Conservation (phyloP, 2,113 vertebrate genomes). For the Melanerpes formicivorus region DNA sequence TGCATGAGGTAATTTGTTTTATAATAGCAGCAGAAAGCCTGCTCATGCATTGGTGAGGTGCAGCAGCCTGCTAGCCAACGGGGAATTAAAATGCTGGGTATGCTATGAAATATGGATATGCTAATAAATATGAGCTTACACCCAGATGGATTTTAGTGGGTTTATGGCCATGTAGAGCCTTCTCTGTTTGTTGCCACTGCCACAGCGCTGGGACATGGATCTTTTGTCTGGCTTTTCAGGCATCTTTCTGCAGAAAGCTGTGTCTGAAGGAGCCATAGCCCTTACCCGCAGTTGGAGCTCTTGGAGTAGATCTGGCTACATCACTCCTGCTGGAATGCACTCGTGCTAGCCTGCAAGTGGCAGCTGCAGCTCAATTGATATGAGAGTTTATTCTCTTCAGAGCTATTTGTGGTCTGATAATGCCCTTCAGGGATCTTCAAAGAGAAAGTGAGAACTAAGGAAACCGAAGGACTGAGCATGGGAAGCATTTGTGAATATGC, state of each 20-base stretch:
- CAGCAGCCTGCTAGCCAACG: constrained; percentile 12
- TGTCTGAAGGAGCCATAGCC: neutral
- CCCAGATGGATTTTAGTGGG: neutral
- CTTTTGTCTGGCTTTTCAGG: accelerated
- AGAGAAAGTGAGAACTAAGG: neutral
- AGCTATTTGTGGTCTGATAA: neutral
- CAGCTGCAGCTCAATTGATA: neutral
- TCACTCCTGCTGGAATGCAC: neutral
- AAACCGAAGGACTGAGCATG: neutral
- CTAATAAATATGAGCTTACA: neutral
- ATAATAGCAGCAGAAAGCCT: constrained; percentile 35
- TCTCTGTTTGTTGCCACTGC: neutral
- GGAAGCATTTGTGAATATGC: neutral
- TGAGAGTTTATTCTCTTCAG: accelerated
- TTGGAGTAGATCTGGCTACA: neutral
- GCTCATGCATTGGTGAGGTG: neutral
- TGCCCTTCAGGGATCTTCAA: neutral
- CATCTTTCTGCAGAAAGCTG: neutral
- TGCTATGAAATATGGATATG: constrained; percentile 1
- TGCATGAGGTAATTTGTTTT: constrained; percentile 55
- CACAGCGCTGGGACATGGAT: neutral
- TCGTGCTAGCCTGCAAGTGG: neutral
- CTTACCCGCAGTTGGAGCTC: accelerated
- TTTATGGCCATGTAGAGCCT: neutral
- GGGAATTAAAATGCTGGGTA: neutral